Conservation (phyloP, 2,797 vertebrate species). For the Epinephelus coioides region DNA sequence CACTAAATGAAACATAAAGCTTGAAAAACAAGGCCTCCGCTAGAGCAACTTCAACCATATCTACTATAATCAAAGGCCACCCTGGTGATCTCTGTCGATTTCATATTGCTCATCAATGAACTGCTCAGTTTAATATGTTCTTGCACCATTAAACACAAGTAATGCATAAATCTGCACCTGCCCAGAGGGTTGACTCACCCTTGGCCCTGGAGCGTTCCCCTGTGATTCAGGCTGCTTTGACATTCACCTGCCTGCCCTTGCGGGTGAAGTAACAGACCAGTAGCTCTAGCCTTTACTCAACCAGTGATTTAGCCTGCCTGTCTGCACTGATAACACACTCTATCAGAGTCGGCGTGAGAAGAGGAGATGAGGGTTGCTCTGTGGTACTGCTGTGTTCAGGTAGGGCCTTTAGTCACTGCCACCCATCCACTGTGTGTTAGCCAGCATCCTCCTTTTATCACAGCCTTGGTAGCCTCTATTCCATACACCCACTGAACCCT, state of each 20-base stretch:
- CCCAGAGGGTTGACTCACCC: constrained; percentile 59
- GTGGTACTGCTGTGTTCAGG: constrained; percentile 48
- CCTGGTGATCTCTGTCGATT: constrained; percentile 43
- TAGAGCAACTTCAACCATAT: constrained; percentile 4
- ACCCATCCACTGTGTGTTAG: constrained; percentile 52
- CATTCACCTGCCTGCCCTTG: constrained; percentile 77
- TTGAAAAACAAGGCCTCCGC: constrained; percentile 12
- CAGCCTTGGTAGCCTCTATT: constrained; percentile 66
- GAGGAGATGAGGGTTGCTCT: constrained; percentile 59
- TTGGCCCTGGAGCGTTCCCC: constrained; percentile 54
- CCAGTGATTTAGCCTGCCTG: constrained; percentile 79
- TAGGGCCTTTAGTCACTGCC: constrained; percentile 71
- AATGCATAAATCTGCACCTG: constrained; percentile 72
- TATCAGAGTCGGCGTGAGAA: constrained; percentile 68
- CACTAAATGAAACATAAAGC: constrained; percentile 29
- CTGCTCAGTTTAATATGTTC: constrained; percentile 64
- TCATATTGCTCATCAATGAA: constrained; percentile 61
- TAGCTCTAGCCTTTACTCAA: constrained; percentile 81
- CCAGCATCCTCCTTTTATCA: constrained; percentile 65
- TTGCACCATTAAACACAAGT: constrained; percentile 72
- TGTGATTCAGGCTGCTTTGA: constrained; percentile 75
- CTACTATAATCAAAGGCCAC: constrained; percentile 2
- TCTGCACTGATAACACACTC: constrained; percentile 78
- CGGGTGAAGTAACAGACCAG: constrained; percentile 71
- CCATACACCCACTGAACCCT: constrained; percentile 70